These are phyloP conservation scores for Esox niger DNA, from an alignment of 2,113 vertebrate species.

Conservation along the genomic window DNA sequence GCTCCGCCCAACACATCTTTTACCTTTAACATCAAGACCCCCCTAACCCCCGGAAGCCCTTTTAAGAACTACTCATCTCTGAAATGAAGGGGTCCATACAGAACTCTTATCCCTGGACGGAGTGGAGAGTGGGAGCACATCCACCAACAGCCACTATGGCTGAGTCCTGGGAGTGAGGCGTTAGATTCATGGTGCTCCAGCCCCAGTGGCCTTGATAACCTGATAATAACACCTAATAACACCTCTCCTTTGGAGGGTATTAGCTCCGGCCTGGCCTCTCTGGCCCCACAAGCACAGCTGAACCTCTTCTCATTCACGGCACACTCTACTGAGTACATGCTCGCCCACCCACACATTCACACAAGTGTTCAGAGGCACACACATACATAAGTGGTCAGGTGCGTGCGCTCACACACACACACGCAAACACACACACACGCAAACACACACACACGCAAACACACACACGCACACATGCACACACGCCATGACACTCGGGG, in stretches of 20 bases:
- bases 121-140: neutral
- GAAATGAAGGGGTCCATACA: neutral
- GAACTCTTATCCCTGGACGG: neutral
- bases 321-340: neutral
- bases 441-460: neutral
- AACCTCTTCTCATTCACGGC: neutral
- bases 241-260: neutral
- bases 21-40: slow-evolving; percentile 2
- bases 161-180: neutral
- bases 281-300: neutral
- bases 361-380: neutral
- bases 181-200: slow-evolving; percentile 23
- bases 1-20: neutral
- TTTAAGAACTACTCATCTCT: neutral
- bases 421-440: neutral
- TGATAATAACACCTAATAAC: slow-evolving; percentile 35
- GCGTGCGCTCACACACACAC: neutral
- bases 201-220: slow-evolving; percentile 36
- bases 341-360: no score
- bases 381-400: neutral
- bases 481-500: no score
- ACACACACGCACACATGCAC: no score
- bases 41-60: no score
- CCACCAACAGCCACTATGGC: neutral
- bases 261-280: neutral